Conservation (phyloP, 2,113 vertebrate species). For the Nyctibius bracteatus region DNA sequence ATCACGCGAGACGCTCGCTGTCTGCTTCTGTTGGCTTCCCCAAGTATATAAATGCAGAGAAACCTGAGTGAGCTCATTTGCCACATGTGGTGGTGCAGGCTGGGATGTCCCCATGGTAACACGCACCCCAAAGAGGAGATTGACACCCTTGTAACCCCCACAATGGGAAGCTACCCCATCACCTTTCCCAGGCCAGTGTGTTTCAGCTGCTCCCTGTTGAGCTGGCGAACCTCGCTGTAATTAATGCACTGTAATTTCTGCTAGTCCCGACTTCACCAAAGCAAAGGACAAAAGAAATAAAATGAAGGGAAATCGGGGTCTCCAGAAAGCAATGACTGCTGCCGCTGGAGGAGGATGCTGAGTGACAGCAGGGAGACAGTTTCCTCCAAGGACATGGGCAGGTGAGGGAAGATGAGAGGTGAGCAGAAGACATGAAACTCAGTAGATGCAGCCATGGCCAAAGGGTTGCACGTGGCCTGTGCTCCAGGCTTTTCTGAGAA, state of each 20-base stretch:
- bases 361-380: background rate
- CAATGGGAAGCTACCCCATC: background rate
- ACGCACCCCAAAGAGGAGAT: background rate
- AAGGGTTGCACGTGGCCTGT: background rate
- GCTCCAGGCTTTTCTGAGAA: background rate
- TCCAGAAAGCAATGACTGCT: background rate
- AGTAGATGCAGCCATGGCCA: background rate
- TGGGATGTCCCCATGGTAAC: too few relatives aligned
- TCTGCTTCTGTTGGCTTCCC: background rate
- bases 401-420: background rate
- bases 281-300: background rate
- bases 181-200: background rate
- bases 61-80: background rate
- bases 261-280: background rate
- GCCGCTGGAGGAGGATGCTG: background rate
- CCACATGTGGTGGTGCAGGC: background rate
- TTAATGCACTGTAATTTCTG: background rate
- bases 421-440: background rate
- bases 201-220: background rate
- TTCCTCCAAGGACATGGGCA: background rate
- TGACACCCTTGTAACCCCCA: background rate
- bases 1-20: rapidly evolving
- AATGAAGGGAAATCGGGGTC: background rate
- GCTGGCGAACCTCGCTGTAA: background rate
- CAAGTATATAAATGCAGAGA: background rate